A percentile compares a stretch with the other conserved stretches of the same genome.
Evolutionary conservation across 2,888 invertebrate genomes (phyloP).

Genomic region (Elgonia sp.): DNA sequence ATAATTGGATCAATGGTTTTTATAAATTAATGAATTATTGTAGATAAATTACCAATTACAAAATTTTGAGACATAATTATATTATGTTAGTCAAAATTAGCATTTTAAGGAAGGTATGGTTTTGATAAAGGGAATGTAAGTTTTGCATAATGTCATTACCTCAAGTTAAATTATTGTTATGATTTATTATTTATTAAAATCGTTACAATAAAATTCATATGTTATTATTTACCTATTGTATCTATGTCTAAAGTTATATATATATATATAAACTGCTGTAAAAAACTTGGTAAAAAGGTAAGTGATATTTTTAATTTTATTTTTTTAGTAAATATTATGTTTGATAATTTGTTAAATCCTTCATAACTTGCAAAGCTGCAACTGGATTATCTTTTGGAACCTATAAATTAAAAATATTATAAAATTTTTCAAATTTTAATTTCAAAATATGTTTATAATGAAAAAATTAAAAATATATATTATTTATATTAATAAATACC

Average conservation of each 20-base stretch:
- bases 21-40: neutral
- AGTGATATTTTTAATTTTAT: neutral
- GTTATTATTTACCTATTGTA: slow-evolving; percentile 11
- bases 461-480: neutral
- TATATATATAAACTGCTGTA: neutral
- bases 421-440: neutral
- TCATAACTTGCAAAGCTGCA: slow-evolving; percentile 26
- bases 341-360: slow-evolving; percentile 22
- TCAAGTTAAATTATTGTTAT: slow-evolving; percentile 73
- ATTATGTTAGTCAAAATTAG: slow-evolving; percentile 47
- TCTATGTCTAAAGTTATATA: neutral
- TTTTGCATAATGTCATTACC: slow-evolving; percentile 65
- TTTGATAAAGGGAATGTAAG: slow-evolving; percentile 38
- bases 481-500: too few relatives aligned
- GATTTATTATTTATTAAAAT: slow-evolving; percentile 73
- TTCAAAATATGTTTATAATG: neutral
- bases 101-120: slow-evolving; percentile 46
- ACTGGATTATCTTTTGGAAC: slow-evolving; percentile 37
- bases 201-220: slow-evolving; percentile 53
- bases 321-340: neutral
- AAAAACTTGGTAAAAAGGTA: too few relatives aligned
- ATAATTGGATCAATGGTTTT: slow-evolving; percentile 39
- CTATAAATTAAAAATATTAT: neutral
- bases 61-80: slow-evolving; percentile 13
- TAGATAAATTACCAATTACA: neutral